Evolutionary conservation across 2,888 invertebrate genomes (phyloP).

Genomic region (Agapetus fuscipes): DNA sequence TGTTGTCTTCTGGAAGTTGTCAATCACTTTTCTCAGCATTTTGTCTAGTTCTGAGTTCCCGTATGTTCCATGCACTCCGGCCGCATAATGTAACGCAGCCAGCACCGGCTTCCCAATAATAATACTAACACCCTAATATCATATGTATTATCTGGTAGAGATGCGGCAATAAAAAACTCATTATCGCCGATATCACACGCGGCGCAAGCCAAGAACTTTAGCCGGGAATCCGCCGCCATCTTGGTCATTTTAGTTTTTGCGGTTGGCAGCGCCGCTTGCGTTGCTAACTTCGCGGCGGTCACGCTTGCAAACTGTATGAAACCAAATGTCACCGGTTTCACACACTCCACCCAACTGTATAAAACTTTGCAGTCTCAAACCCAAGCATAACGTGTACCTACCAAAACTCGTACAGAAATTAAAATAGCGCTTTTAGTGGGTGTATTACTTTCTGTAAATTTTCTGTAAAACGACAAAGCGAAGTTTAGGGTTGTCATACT

Average conservation of each 20-base stretch:
- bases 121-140: slow-evolving; percentile 19
- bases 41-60: too few relatives aligned
- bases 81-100: slow-evolving; percentile 16
- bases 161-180: slow-evolving; percentile 22
- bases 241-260: slow-evolving; percentile 19
- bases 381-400: too few relatives aligned
- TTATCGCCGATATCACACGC: slow-evolving; percentile 22
- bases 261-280: slow-evolving; percentile 11
- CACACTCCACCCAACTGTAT: too few relatives aligned
- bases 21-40: too few relatives aligned
- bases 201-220: slow-evolving; percentile 10
- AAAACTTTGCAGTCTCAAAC: too few relatives aligned
- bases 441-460: too few relatives aligned
- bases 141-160: slow-evolving; percentile 22
- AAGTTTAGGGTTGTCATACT: too few relatives aligned
- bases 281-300: slow-evolving; percentile 2
- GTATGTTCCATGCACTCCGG: too few relatives aligned
- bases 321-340: slow-evolving; percentile 11
- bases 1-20: too few relatives aligned
- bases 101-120: slow-evolving; percentile 20
- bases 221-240: slow-evolving; percentile 18
- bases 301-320: slow-evolving; percentile 14
- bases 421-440: too few relatives aligned
- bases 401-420: too few relatives aligned
- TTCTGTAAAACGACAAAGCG: too few relatives aligned